These are phyloP conservation scores for Montipora foliosa DNA, from an alignment of 64 coral and sea anemone species.

Conservation along the genomic window DNA sequence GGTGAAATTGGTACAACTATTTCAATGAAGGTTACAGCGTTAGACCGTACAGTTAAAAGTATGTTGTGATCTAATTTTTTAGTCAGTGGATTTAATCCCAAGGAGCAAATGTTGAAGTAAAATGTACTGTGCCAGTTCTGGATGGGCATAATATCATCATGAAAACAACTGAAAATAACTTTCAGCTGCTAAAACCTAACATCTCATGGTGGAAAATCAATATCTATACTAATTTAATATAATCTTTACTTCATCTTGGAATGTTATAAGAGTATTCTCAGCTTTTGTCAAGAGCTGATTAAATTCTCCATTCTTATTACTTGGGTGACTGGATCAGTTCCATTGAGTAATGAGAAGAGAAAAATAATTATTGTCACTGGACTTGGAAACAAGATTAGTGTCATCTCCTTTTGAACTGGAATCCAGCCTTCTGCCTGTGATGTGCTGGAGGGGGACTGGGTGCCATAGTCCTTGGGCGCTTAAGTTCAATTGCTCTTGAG, in stretches of 20 bases:
- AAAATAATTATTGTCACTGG: background rate
- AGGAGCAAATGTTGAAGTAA: no score
- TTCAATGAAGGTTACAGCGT: no score
- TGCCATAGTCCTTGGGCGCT: conserved; percentile 18
- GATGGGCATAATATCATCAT: no score
- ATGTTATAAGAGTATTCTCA: background rate
- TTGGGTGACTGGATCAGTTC: background rate
- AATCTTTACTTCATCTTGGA: background rate
- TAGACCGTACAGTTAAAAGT: no score
- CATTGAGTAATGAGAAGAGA: no score
- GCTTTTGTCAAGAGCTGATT: background rate
- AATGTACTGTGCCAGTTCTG: no score
- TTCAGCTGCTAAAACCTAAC: no score
- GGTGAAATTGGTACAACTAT: no score
- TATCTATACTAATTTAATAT: background rate
- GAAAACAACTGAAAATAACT: no score
- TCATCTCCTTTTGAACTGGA: conserved; percentile 66
- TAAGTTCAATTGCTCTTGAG: conserved; percentile 77
- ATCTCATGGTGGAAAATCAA: background rate
- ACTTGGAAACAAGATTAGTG: background rate
- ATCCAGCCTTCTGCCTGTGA: conserved; percentile 40
- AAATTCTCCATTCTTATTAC: background rate
- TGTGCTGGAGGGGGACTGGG: background rate
- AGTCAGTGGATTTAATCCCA: no score
- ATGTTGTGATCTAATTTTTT: no score